These are phyloP conservation scores for Oophaga pumilio DNA, from an alignment of 2,113 vertebrate genomes.

Conservation along the genomic window DNA sequence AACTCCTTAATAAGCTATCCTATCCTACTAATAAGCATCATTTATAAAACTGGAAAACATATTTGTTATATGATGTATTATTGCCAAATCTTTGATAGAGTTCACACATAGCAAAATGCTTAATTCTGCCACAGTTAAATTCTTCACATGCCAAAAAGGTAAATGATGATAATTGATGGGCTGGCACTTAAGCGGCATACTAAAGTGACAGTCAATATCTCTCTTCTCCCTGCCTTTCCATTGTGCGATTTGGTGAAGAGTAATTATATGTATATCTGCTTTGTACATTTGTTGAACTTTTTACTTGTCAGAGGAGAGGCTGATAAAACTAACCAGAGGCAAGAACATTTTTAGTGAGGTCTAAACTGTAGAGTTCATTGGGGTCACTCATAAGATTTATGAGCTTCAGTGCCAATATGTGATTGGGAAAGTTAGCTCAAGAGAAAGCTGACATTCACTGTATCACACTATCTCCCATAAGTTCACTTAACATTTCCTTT, in stretches of 20 bases:
- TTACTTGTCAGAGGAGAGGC: slow-evolving; percentile 75
- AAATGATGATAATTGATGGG: slow-evolving; percentile 15
- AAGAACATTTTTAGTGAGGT: slow-evolving; percentile 80
- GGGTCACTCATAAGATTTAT: slow-evolving; percentile 84
- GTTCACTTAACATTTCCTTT: slow-evolving; percentile 69
- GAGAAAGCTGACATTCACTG: slow-evolving; percentile 64
- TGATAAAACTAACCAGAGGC: slow-evolving; percentile 79
- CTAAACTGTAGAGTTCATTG: slow-evolving; percentile 78
- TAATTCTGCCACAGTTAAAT: background rate
- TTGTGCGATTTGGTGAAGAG: background rate
- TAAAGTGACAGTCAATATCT: slow-evolving; percentile 9
- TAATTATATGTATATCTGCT: slow-evolving; percentile 77
- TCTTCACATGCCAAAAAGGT: background rate
- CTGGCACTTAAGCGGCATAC: slow-evolving; percentile 17
- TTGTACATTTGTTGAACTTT: slow-evolving; percentile 78
- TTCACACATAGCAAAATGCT: background rate
- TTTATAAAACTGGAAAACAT: background rate
- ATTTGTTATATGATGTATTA: background rate
- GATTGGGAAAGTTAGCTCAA: slow-evolving; percentile 71
- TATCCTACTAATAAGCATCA: background rate
- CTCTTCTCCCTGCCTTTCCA: background rate
- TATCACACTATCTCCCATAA: slow-evolving; percentile 64
- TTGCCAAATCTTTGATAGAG: background rate
- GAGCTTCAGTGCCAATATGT: slow-evolving; percentile 70
- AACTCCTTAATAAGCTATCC: no score